phyloP scores from a whole-genome alignment of 2,888 invertebrate species.

The Nebria brevicollis region DNA sequence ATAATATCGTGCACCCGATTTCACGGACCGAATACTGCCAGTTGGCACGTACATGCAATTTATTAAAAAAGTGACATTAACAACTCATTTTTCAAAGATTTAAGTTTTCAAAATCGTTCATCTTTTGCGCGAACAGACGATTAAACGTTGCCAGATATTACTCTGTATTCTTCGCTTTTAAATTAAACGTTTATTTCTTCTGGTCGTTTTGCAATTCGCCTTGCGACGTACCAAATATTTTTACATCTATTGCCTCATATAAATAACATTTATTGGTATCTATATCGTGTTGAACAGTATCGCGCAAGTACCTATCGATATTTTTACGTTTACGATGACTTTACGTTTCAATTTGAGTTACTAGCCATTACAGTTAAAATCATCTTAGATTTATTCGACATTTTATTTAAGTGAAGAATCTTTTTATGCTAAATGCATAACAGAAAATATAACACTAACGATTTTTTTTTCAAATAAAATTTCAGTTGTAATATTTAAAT shows the following conservation, averaged over 20 bases:
- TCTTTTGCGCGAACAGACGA: constrained; percentile 32
- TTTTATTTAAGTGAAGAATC: no score
- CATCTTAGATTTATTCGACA: not conserved
- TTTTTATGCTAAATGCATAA: no score
- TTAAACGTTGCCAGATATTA: constrained; percentile 42
- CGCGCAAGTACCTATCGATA: not conserved
- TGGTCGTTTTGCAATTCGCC: not conserved
- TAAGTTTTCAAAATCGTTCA: constrained; percentile 45
- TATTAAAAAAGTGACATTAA: constrained; percentile 46
- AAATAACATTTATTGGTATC: not conserved
- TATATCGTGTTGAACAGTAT: not conserved
- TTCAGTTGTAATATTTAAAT: no score
- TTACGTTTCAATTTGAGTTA: not conserved
- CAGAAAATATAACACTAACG: no score
- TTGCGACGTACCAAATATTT: not conserved
- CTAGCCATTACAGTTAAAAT: not conserved
- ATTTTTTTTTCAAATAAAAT: no score
- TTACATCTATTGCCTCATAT: not conserved
- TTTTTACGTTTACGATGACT: not conserved
- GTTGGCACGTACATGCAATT: constrained; percentile 44
- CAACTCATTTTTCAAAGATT: constrained; percentile 48
- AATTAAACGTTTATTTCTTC: constrained; percentile 36
- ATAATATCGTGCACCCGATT: constrained; percentile 12
- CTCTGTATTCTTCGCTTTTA: constrained; percentile 40
- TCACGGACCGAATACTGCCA: not conserved